Evolutionary conservation across 2,113 vertebrate genomes (phyloP), one percentile per base, ranked within the genome.

Genomic region (Excalfactoria chinensis): DNA sequence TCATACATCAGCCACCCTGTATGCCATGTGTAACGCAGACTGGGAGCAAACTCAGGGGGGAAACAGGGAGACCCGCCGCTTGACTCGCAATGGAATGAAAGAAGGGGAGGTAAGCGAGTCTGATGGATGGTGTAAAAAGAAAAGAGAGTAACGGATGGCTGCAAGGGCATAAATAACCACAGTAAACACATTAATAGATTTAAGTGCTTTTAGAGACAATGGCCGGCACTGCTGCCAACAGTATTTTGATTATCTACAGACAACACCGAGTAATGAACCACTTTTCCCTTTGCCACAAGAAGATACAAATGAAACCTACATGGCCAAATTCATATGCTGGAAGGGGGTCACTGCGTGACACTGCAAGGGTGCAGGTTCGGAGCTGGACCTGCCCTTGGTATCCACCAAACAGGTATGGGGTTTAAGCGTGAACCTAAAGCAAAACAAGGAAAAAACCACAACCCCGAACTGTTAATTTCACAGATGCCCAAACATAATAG

Each of bases 121-220:
- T 62, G 71, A 41, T 0, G 7, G 62, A 56, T 21, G 30, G 64
- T 16, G 26, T 13, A 18, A 49, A 81, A 87, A 30, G 15, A 55
- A 87, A 92, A 90, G 55, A 60, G 91, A 90, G 51, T 19, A 37
- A 79, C 18, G 60, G 84, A 4, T 13, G 53, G 90, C 90, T 88
- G 60, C 30, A 80, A 91, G 62, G 78, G 73, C 94, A 92, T 63
- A 89, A 92, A 89, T 84, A 93, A 91, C 63, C 60, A 89, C 3
- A 62, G 84, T 92, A 94, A 90, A 95, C 79, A 73, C 75, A 30
- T 70, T 59, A 79, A 48, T 6, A 80, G 84, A 40, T 41, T 76
- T 85, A 91, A 96, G 91, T 94, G 93, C 94, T 96, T 94, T 84
- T 55, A 88, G 78, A 88, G 74, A 66, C 0, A 5, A 81, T 35